phyloP scores from a whole-genome alignment of 2,888 invertebrate species.

The Xestia ashworthii region DNA sequence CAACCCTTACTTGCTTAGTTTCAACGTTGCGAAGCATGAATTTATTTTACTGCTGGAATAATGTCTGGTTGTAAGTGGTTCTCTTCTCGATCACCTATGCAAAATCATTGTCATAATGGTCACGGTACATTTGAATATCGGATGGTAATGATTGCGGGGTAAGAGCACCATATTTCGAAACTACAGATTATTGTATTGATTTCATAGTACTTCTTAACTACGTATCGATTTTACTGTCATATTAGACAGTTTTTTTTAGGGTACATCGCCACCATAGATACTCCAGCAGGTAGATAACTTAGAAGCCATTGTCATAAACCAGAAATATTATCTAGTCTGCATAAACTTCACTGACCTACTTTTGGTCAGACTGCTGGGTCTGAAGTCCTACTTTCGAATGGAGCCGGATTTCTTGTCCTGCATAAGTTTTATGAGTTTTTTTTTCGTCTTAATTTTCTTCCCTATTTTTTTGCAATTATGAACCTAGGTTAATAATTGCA shows the following conservation, averaged over 20 bases:
- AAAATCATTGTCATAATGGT: slow-evolving; percentile 52
- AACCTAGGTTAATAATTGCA: neutral
- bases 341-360: too few species aligned
- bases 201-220: too few species aligned
- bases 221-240: too few species aligned
- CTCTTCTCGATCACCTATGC: slow-evolving; percentile 29
- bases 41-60: slow-evolving; percentile 8
- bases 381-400: too few species aligned
- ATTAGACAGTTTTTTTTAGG: too few species aligned
- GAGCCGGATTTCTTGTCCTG: too few species aligned
- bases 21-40: slow-evolving; percentile 1
- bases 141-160: slow-evolving; percentile 29
- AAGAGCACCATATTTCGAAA: slow-evolving; percentile 14
- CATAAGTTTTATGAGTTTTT: too few species aligned
- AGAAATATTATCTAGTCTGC: too few species aligned
- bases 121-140: slow-evolving; percentile 58
- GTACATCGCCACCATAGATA: too few species aligned
- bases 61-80: neutral
- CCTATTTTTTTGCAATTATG: too few species aligned
- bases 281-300: neutral
- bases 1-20: neutral
- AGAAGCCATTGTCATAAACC: neutral
- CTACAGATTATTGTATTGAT: neutral
- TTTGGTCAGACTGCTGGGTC: too few species aligned
- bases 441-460: too few species aligned